Conservation (phyloP, 2,888 invertebrate species). For the Thera britannica region DNA sequence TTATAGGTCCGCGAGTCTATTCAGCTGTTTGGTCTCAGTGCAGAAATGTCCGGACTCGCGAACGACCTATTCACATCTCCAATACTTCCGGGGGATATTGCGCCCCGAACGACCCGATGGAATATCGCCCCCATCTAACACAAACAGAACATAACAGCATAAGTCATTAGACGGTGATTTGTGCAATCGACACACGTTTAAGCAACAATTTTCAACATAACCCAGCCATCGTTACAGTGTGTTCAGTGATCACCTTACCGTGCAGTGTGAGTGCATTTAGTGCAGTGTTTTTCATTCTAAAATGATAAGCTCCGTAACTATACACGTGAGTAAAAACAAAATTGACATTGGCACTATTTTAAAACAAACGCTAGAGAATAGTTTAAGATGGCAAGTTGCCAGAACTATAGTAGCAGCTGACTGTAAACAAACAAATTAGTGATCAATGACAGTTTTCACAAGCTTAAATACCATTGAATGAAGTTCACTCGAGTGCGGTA, state of each 20-base stretch:
- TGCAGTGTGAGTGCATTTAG: conserved; percentile 60
- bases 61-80: conserved; percentile 68
- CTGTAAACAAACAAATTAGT: conserved; percentile 81
- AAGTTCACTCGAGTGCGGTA: conserved; percentile 33
- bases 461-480: conserved; percentile 43
- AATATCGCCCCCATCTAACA: conserved; percentile 48
- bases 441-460: conserved; percentile 55
- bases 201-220: conserved; percentile 70
- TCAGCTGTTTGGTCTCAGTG: conserved; percentile 79
- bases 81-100: conserved; percentile 59
- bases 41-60: conserved; percentile 81
- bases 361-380: conserved; percentile 71
- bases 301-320: conserved; percentile 47
- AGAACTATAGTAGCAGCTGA: conserved; percentile 77
- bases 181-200: conserved; percentile 69
- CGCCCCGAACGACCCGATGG: conserved; percentile 44
- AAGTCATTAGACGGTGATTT: conserved; percentile 70
- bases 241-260: conserved; percentile 70
- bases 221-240: conserved; percentile 58
- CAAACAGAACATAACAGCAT: conserved; percentile 55
- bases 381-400: conserved; percentile 72
- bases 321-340: conserved; percentile 65
- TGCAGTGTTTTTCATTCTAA: conserved; percentile 44
- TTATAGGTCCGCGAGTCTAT: conserved; percentile 79
- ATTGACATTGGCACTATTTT: conserved; percentile 82